These are phyloP conservation scores for Aythya baeri DNA, from an alignment of 2,113 vertebrate genomes.

Conservation along the genomic window DNA sequence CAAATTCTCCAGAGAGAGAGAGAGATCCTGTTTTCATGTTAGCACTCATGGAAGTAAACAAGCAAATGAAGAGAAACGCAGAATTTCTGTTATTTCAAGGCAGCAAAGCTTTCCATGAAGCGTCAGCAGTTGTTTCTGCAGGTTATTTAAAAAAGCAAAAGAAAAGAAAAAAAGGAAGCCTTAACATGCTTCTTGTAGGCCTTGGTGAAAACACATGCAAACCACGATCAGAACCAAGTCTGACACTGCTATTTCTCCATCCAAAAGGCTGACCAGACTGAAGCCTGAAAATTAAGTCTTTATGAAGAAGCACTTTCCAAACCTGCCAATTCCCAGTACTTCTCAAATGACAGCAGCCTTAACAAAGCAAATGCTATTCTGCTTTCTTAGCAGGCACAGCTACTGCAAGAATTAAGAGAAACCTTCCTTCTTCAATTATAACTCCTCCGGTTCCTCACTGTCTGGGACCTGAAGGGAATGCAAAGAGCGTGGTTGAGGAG, in stretches of 20 bases:
- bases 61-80: neutral
- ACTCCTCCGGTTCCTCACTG: neutral
- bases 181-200: neutral
- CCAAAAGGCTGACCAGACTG: neutral
- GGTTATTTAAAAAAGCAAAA: neutral
- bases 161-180: neutral
- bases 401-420: neutral
- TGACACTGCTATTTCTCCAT: neutral
- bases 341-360: neutral
- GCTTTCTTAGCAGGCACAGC: neutral
- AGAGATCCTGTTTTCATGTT: neutral
- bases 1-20: neutral
- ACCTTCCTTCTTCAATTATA: neutral
- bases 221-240: neutral
- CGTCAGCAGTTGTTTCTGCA: neutral
- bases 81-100: neutral
- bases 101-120: neutral
- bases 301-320: neutral
- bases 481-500: accelerated
- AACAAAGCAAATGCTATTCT: conserved; percentile 6
- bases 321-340: neutral
- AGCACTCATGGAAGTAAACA: neutral
- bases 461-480: neutral
- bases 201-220: neutral
- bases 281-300: conserved; percentile 14